Evolutionary conservation across 2,888 invertebrate genomes (phyloP).

Genomic region (Tetropium fuscum): DNA sequence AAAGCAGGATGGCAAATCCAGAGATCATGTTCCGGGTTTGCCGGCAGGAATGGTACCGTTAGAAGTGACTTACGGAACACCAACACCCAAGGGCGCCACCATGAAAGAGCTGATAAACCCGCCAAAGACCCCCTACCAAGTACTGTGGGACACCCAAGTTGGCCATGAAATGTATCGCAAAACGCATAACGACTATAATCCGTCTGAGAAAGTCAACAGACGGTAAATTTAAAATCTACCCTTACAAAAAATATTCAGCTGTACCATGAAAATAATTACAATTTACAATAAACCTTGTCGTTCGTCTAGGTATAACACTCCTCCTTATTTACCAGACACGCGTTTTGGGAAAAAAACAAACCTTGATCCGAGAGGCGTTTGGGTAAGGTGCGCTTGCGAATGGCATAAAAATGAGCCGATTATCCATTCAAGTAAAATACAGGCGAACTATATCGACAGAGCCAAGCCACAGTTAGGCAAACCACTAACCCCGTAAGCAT

Average conservation of each 20-base stretch:
- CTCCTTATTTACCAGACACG: slow-evolving; percentile 64
- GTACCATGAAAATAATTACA: no score
- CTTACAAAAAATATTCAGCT: no score
- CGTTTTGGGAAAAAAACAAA: slow-evolving; percentile 66
- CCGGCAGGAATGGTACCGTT: slow-evolving; percentile 64
- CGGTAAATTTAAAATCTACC: no score
- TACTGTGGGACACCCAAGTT: slow-evolving; percentile 60
- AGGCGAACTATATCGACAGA: slow-evolving; percentile 64
- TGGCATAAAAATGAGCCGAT: slow-evolving; percentile 63
- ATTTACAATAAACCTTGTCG: no score
- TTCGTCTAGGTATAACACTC: no score
- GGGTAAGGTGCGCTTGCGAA: slow-evolving; percentile 64
- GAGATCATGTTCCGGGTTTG: slow-evolving; percentile 64
- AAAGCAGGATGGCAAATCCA: slow-evolving; percentile 63
- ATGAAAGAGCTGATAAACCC: slow-evolving; percentile 64
- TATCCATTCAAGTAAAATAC: slow-evolving; percentile 62
- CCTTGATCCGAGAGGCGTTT: slow-evolving; percentile 67
- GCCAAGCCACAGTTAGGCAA: slow-evolving; percentile 64
- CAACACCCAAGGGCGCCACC: slow-evolving; percentile 41
- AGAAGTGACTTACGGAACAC: slow-evolving; percentile 63
- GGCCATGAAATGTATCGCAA: slow-evolving; percentile 66
- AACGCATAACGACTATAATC: slow-evolving; percentile 67
- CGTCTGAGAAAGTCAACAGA: slow-evolving; percentile 63
- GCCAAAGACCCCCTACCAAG: slow-evolving; percentile 58
- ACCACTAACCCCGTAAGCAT: slow-evolving; percentile 64